Evolutionary conservation across 2,113 vertebrate genomes (phyloP).

Genomic region (Centrocercus urophasianus): DNA sequence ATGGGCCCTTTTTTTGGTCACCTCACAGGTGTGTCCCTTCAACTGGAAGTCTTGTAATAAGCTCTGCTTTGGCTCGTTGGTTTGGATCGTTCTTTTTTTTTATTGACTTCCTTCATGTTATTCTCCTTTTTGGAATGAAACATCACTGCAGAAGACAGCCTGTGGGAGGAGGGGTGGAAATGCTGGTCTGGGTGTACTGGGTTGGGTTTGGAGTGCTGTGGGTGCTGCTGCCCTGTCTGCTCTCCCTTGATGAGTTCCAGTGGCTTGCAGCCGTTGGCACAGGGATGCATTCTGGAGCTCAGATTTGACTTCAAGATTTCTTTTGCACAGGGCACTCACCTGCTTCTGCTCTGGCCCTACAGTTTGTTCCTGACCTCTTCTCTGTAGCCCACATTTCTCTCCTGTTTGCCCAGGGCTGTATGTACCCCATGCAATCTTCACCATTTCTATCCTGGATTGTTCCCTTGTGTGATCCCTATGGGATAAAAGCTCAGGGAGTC

Average conservation of each 20-base stretch:
- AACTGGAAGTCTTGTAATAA: background rate
- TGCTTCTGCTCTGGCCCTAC: background rate
- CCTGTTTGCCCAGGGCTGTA: background rate
- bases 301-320: background rate
- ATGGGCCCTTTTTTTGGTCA: background rate
- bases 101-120: background rate
- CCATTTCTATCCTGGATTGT: background rate
- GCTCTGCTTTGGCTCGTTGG: background rate
- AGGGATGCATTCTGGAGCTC: background rate
- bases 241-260: background rate
- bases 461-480: background rate
- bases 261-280: background rate
- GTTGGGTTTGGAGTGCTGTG: background rate
- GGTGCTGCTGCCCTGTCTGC: background rate
- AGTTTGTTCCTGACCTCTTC: background rate
- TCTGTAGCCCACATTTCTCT: background rate
- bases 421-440: background rate
- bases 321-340: background rate
- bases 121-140: background rate
- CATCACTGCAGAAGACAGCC: background rate
- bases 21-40: background rate
- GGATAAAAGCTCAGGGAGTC: background rate
- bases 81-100: background rate
- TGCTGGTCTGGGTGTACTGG: background rate
- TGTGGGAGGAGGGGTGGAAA: background rate